These are phyloP conservation scores for Leptodactylus fuscus DNA, from an alignment of 2,113 vertebrate species.

Conservation along the genomic window DNA sequence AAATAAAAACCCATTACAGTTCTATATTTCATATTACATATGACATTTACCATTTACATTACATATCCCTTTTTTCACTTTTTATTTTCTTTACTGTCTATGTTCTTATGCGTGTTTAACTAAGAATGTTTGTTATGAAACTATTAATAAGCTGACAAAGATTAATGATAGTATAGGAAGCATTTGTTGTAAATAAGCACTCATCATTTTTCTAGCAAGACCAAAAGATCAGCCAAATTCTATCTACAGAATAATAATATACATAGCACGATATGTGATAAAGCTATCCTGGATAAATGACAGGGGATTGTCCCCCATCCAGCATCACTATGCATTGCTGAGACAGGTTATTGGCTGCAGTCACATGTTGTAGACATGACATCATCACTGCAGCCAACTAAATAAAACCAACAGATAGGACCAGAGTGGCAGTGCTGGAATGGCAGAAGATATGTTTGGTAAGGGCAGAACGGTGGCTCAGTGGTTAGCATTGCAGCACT, in stretches of 20 bases:
- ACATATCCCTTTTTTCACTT: background rate
- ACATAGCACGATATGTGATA: no score
- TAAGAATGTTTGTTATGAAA: background rate
- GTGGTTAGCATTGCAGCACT: no score
- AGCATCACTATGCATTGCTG: no score
- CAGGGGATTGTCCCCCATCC: no score
- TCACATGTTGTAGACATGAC: no score
- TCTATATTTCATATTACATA: background rate
- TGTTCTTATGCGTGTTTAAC: background rate
- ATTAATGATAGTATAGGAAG: background rate
- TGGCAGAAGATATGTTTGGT: no score
- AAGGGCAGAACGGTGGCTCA: no score
- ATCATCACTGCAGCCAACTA: no score
- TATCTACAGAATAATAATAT: background rate
- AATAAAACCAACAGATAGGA: no score
- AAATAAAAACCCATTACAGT: background rate
- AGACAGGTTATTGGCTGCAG: no score
- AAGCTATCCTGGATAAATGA: constrained; percentile 16
- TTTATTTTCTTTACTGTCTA: background rate
- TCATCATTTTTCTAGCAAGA: background rate
- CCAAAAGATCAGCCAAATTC: background rate
- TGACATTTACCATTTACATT: background rate
- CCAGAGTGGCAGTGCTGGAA: no score
- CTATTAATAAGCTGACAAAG: background rate
- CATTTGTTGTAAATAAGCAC: background rate